Evolutionary conservation across 2,797 vertebrate genomes (phyloP), one percentile per base, ranked within the genome.

Genomic region (Gouania willdenowi): DNA sequence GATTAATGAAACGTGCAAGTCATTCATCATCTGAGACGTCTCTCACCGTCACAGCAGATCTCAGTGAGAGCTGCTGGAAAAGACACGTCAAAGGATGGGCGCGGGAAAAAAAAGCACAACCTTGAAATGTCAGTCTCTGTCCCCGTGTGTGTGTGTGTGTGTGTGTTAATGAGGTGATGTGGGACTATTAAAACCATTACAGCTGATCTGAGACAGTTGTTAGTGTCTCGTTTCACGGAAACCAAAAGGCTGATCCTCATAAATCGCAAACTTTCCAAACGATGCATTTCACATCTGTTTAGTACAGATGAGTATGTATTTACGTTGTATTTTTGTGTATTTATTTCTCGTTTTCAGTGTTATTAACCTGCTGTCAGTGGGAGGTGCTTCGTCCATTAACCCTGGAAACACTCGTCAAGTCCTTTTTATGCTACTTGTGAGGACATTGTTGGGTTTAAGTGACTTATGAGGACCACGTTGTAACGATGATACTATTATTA

Each of bases 1-100:
- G 82, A 88, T 82, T 81, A 81, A 87, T 84, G 81, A 74, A 77
- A 77, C 76, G 31, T 69, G 79, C 65, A 71, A 68, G 71, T 70
- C 82, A 80, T 85, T 84, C 43, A 87, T 87, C 84, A 86, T 82
- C 46, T 50, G 72, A 75, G 75, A 83, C 67, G 78, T 80, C 75
- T 72, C 62, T 71, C 75, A 85, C 62, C 66, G 75, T 75, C 81
- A 71, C 70, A 78, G 42, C 26, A 26, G 65, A 69, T 76, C 76
- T 78, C 67, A 70, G 73, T 70, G 76, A 76, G 81, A 83, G 57
- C 65, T 23, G 26, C 54, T 61, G 38, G 51, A 61, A 68, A 63
- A 44, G 42, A 71, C 60, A 34, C 53, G 35, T 43, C 22, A 2
- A 38, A n/a, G 40, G 22, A 26, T 22, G 40, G 28, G 5, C 13